phyloP scores from a whole-genome alignment of 1,140 invertebrate genomes.

The Rhizoglyphus robini region DNA sequence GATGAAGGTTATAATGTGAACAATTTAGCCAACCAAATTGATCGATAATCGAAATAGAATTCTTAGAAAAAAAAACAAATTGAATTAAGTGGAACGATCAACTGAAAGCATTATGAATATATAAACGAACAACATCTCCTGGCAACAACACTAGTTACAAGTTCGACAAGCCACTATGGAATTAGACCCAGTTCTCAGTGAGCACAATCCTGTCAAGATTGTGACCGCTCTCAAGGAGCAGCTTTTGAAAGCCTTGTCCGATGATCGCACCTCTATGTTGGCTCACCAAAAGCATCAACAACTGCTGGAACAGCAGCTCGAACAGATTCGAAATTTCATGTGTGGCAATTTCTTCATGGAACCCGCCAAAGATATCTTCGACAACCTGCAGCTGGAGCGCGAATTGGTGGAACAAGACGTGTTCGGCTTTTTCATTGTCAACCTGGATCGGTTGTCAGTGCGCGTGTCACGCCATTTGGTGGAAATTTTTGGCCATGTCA shows the following conservation, averaged over 20 bases:
- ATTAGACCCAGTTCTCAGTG: not conserved
- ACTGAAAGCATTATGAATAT: too few species aligned
- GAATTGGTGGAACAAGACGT: not conserved
- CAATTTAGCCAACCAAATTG: too few species aligned
- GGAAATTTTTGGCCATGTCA: not conserved
- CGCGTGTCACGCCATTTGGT: not conserved
- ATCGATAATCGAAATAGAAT: not conserved
- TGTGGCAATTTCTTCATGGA: not conserved
- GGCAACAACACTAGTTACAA: not conserved
- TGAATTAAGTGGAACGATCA: too few species aligned
- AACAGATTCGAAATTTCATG: not conserved
- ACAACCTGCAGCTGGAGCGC: conserved; percentile 1
- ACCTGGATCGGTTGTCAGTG: not conserved
- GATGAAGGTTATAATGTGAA: too few species aligned
- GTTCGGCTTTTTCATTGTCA: not conserved
- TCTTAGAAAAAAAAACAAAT: too few species aligned
- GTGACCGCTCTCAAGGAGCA: not conserved
- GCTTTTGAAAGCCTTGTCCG: not conserved
- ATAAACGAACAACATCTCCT: too few species aligned
- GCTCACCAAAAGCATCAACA: not conserved
- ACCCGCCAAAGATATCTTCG: not conserved
- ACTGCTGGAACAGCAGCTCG: not conserved
- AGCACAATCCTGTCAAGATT: not conserved
- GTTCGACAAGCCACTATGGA: not conserved
- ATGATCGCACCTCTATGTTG: not conserved